Base-by-base conservation (phyloP, 2,113 vertebrate species). In the Macrotus californicus region DNA sequence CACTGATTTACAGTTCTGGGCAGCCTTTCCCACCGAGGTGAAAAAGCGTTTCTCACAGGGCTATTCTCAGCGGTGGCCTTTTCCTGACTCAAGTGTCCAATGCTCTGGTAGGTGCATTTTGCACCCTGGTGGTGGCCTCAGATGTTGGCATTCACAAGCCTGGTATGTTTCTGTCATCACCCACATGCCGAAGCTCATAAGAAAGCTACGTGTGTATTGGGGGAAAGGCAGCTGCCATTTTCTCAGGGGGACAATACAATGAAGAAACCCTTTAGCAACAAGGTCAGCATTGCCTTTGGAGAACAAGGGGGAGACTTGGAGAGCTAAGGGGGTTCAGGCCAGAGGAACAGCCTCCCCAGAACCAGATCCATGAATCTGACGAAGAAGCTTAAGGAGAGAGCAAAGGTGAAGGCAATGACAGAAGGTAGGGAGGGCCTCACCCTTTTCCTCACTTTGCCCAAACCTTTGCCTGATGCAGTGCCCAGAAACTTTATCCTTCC, bases 151-250 rank as follows among this genome's bases (percentile, higher is more conserved):
- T 93, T 94, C 61, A 56, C 94, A 82, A 85, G 89, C 82, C 76
- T 26, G 81, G 86, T 61, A 26, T 87, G 76, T 94, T 94, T 97
- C 56, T 59, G 97, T 97, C 95, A 96, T 92, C 67, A 73, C 52
- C 52, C 91, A 54, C 50, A 70, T n/a, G 59, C 0, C 2, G 3
- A n/a, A 83, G 56, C 22, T 92, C 70, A 24, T 1, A 39, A 87
- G 66, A 84, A 61, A 67, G 7, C 50, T 66, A 31, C 3, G 6
- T 7, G 1, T 87, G 34, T 5, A 6, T 52, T 77, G 56, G 67
- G 56, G 92, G 91, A 80, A 75, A 21, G 89, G 91, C 39, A 95
- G 66, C 69, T 92, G 54, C 12, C 48, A 0, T 76, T 84, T 61
- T 3, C 46, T 82, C 64, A 29, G 3, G 19, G 87, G 22, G 41